Base-by-base conservation (phyloP, 2,113 vertebrate genomes). In the Pyrgilauda ruficollis region DNA sequence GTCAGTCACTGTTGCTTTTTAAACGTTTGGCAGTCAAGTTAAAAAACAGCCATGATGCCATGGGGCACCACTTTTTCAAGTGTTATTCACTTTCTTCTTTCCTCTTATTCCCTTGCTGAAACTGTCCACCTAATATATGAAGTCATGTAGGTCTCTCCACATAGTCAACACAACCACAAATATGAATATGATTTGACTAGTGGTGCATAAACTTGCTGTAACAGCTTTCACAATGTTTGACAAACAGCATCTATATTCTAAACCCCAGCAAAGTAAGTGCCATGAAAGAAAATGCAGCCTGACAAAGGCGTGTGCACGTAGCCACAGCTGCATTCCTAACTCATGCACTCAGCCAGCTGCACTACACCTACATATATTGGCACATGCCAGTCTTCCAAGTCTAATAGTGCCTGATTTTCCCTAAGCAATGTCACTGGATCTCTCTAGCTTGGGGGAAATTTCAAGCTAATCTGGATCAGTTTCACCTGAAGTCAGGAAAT, bases 221-320 rank as follows among this genome's bases (percentile, higher is more conserved):
- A 52, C 15, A 76, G n/a, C 52, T 85, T 87, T 76, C 61, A 61
- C 30, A 17, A 10, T 74, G n/a, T 94, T 85, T 72, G 68, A 79
- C 70, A 49, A 37, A 67, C 43, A 1, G 18, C 74, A 76, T 55
- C 47, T 59, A 33, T 33, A 67, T 53, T 53, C 56, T 35, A 66
- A 79, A 56, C 5, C 15, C 43, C 35, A 75, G 8, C 1, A 5
- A 62, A 14, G 0, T 8, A 33, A 47, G 14, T 15, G 49, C 41
- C 46, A 18, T 6, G 10, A 56, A 76, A 62, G 41, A 44, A 43
- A 75, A 49, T 0, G 10, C 24, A 56, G 31, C 15, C 37, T 64
- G 66, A 72, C 35, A 63, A 67, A 87, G 28, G 31, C 44, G 5
- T 1, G 2, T 14, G 8, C 31, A 10, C 0, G 6, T 13, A 52